Conservation (phyloP, 2,797 vertebrate genomes). For the Acrossocheilus wenchowensis region DNA sequence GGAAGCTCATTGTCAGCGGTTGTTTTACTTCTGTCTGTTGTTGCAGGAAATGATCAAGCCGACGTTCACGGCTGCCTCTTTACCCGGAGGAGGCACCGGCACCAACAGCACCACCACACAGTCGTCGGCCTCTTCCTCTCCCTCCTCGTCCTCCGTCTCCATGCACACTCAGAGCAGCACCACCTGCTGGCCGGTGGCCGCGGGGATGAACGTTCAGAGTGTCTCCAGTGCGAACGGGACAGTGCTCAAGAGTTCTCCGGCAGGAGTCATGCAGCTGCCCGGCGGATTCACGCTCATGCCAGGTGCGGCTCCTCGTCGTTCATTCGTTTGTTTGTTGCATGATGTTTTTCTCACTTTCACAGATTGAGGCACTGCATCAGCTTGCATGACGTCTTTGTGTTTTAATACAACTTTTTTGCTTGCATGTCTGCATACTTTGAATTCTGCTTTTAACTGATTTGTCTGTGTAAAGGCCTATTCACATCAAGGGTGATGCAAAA, state of each 20-base stretch:
- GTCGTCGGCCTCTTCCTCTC: slow-evolving; percentile 79
- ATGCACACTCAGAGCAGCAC: slow-evolving; percentile 84
- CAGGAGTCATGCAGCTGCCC: slow-evolving; percentile 86
- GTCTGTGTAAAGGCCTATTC: slow-evolving; percentile 32
- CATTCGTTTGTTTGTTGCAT: neutral
- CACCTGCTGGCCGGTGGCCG: slow-evolving; percentile 87
- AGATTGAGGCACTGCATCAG: neutral
- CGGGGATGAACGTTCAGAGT: slow-evolving; percentile 80
- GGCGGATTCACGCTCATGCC: slow-evolving; percentile 91
- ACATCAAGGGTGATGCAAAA: neutral
- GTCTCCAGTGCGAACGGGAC: slow-evolving; percentile 88
- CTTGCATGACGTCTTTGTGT: slow-evolving; percentile 1
- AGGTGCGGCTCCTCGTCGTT: slow-evolving; percentile 73
- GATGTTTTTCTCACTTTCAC: neutral
- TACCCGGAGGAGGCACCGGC: slow-evolving; percentile 78
- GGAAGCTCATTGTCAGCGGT: neutral
- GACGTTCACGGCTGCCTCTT: slow-evolving; percentile 80
- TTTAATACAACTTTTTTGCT: slow-evolving; percentile 4
- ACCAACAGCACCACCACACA: slow-evolving; percentile 51
- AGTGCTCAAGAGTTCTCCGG: slow-evolving; percentile 83
- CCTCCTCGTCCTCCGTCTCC: slow-evolving; percentile 80
- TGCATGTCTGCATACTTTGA: slow-evolving; percentile 28
- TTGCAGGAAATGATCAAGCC: slow-evolving; percentile 86
- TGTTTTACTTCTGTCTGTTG: slow-evolving; percentile 40
- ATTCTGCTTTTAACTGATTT: slow-evolving; percentile 15